Evolutionary conservation across 2,113 vertebrate species (phyloP).

Genomic region (Ptyas mucosa): DNA sequence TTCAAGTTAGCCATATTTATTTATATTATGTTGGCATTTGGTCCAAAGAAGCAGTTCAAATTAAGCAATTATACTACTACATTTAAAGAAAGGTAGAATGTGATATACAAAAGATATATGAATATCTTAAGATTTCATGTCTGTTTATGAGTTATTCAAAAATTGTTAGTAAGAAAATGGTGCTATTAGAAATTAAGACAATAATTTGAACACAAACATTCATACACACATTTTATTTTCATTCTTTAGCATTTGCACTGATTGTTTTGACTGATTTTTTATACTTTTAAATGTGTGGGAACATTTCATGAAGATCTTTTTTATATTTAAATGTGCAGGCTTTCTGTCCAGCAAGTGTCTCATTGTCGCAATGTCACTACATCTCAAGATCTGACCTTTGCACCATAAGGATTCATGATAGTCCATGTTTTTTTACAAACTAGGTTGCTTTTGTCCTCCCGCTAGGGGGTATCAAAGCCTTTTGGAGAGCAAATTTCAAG

Average conservation of each 20-base stretch:
- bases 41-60: slow-evolving; percentile 28
- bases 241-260: slow-evolving; percentile 43
- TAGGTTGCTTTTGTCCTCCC: slow-evolving; percentile 86
- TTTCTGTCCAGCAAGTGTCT: slow-evolving; percentile 91
- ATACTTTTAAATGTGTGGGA: slow-evolving; percentile 87
- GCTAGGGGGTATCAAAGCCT: slow-evolving; percentile 93
- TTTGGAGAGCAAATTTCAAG: slow-evolving; percentile 80
- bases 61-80: slow-evolving; percentile 32
- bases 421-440: slow-evolving; percentile 74
- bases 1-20: slow-evolving; percentile 1
- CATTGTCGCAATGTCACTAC: slow-evolving; percentile 98
- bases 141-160: slow-evolving; percentile 63
- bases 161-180: slow-evolving; percentile 44
- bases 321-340: slow-evolving; percentile 90
- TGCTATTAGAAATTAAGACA: slow-evolving; percentile 37
- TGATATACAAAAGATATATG: background rate
- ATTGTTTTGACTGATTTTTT: slow-evolving; percentile 66
- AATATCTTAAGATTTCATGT: slow-evolving; percentile 33
- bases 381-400: slow-evolving; percentile 96
- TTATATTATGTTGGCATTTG: slow-evolving; percentile 44
- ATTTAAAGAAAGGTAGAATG: slow-evolving; percentile 36
- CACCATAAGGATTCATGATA: slow-evolving; percentile 89
- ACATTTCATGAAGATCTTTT: slow-evolving; percentile 88
- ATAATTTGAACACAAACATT: slow-evolving; percentile 54
- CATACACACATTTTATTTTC: slow-evolving; percentile 33